Evolutionary conservation across 2,797 vertebrate genomes (phyloP), one percentile per base, ranked within the genome.

Genomic region (Danio aesculapii): DNA sequence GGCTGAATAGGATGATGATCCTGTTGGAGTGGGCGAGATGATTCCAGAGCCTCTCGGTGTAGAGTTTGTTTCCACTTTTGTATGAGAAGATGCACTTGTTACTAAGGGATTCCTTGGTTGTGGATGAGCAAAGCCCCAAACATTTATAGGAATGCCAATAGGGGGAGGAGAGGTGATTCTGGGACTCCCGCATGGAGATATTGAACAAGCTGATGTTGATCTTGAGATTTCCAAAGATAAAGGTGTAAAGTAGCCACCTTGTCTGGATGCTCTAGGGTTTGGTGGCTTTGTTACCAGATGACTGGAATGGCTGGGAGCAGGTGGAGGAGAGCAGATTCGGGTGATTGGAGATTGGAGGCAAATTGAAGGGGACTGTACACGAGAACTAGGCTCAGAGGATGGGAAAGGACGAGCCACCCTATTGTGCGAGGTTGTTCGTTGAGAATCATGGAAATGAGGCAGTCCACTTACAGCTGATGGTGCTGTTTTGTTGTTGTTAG

Each of bases 321-420:
- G 92, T 19, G 92, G 90, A 3, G 91, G 91, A 0, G 93, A 94
- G 78, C 85, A 91, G 44, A 92, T 83, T 43, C 80, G 86, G 9
- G 61, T 21, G 6, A 90, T 86, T 0, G 88, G 84, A 3, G 87
- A 83, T 0, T 91, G 30, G 30, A 30, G 90, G 5, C 85, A 90
- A 9, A 89, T 84, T 14, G 89, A 90, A 0, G 93, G 92, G 0
- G 94, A 95, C 62, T 94, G 95, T 0, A 93, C 94, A 21, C 95
- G 89, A 0, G 95, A 96, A 85, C 88, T 93, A n/a, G 95, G 95
- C 75, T 95, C 94, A 0, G 95, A 96, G 0, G 91, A 88, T 0
- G 94, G 92, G 63, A 95, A 95, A 0, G 93, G 93, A 3, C 85
- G 90, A 3, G 94, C 92, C 5, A 93, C 88, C 0, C 94, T 90